Percentiles rank a stretch among this genome's conserved stretches.
phyloP scores from a whole-genome alignment of 2,113 vertebrate species.

The Corvus hawaiiensis region DNA sequence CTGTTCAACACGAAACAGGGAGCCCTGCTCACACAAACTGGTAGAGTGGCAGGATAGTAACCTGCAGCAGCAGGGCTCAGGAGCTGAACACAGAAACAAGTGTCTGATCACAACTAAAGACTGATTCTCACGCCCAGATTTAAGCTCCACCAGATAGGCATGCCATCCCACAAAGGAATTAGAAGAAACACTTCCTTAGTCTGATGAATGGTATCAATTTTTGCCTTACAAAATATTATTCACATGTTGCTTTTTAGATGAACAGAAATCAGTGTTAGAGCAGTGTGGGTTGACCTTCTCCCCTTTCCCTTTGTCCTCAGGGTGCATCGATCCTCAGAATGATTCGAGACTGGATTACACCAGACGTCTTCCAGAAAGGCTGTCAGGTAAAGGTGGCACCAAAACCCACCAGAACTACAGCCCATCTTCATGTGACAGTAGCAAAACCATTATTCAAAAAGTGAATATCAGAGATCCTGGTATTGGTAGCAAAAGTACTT shows the following conservation, averaged over 20 bases:
- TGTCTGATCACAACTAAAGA: not conserved
- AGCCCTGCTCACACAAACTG: not conserved
- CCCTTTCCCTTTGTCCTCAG: constrained; percentile 53
- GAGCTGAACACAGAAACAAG: not conserved
- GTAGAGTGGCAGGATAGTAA: not conserved
- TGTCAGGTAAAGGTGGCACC: constrained; percentile 73
- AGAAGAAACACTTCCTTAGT: not conserved
- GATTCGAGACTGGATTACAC: constrained; percentile 82
- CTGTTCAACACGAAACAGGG: not conserved
- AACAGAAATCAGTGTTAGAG: not conserved
- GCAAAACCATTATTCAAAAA: not conserved
- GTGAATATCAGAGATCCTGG: not conserved
- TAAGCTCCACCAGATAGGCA: not conserved
- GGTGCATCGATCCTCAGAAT: constrained; percentile 87
- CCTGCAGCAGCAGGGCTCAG: fast-evolving
- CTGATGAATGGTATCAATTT: not conserved
- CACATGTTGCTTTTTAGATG: not conserved
- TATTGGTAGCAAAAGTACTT: not conserved
- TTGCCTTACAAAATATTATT: not conserved
- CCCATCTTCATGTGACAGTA: not conserved
- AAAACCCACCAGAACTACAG: not conserved
- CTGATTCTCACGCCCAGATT: not conserved
- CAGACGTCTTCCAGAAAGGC: constrained; percentile 76
- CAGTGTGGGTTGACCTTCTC: not conserved
- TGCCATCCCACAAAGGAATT: not conserved